phyloP scores from a whole-genome alignment of 2,797 vertebrate genomes.

The Poeciliopsis turneri region DNA sequence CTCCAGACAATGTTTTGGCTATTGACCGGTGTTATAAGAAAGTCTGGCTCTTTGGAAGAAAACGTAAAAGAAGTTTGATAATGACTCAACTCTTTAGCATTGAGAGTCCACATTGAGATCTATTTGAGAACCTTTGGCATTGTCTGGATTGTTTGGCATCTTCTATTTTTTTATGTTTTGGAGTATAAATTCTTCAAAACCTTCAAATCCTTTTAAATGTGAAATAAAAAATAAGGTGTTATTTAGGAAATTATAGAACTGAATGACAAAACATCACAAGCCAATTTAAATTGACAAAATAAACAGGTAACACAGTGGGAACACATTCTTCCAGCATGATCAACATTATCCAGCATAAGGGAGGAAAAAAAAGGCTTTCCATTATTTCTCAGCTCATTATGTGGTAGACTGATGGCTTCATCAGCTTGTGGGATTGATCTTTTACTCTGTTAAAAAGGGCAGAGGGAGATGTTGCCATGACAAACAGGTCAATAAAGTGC shows the following conservation, averaged over 20 bases:
- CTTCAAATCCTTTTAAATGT: background rate
- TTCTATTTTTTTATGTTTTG: background rate
- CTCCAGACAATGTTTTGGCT: too few species aligned
- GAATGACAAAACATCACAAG: background rate
- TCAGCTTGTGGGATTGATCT: slow-evolving; percentile 71
- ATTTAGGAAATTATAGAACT: background rate
- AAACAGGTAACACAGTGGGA: slow-evolving; percentile 17
- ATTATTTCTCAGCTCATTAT: slow-evolving; percentile 65
- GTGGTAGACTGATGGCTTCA: slow-evolving; percentile 69
- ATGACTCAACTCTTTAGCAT: background rate
- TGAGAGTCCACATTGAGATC: background rate
- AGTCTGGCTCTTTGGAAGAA: background rate
- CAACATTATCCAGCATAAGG: slow-evolving; percentile 27
- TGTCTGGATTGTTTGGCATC: background rate
- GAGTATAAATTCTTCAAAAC: background rate
- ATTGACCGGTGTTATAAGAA: background rate
- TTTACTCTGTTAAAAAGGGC: slow-evolving; percentile 63
- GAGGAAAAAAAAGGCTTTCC: slow-evolving; percentile 17
- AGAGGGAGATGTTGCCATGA: slow-evolving; percentile 59
- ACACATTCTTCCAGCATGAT: slow-evolving; percentile 19
- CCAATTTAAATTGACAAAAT: slow-evolving; percentile 12
- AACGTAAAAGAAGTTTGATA: background rate
- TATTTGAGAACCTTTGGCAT: background rate
- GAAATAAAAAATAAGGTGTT: background rate
- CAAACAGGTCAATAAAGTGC: slow-evolving; percentile 66